phyloP scores from a whole-genome alignment of 1,140 invertebrate species.

The Anastrepha obliqua region DNA sequence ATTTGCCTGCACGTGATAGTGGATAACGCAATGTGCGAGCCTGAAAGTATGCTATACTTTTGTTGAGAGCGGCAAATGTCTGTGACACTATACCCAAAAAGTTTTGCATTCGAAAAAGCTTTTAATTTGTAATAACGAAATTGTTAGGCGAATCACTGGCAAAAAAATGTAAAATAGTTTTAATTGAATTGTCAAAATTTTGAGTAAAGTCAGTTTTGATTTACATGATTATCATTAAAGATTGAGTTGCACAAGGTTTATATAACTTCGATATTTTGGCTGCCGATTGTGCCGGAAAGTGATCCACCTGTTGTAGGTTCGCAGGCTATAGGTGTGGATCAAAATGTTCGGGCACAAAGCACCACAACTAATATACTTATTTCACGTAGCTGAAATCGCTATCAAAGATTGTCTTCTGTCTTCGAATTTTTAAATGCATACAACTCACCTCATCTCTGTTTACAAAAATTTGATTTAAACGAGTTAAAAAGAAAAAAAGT shows the following conservation, averaged over 20 bases:
- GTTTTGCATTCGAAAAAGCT: slow-evolving; percentile 36
- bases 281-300: no score
- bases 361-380: no score
- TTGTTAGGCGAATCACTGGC: not conserved
- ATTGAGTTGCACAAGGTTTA: not conserved
- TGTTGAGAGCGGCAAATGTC: not conserved
- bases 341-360: no score
- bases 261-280: no score
- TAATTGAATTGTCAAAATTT: slow-evolving; percentile 50
- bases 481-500: no score
- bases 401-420: no score
- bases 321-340: no score
- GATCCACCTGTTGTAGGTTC: no score
- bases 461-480: no score
- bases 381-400: no score
- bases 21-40: not conserved
- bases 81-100: slow-evolving; percentile 3
- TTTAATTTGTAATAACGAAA: slow-evolving; percentile 41
- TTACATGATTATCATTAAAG: not conserved
- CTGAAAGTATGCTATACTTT: slow-evolving; percentile 23
- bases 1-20: not conserved
- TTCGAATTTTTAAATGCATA: no score
- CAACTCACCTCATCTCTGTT: no score
- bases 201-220: slow-evolving; percentile 2
- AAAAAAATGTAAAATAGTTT: not conserved